phyloP scores from a whole-genome alignment of 2,113 vertebrate species.

The Suricata suricatta region DNA sequence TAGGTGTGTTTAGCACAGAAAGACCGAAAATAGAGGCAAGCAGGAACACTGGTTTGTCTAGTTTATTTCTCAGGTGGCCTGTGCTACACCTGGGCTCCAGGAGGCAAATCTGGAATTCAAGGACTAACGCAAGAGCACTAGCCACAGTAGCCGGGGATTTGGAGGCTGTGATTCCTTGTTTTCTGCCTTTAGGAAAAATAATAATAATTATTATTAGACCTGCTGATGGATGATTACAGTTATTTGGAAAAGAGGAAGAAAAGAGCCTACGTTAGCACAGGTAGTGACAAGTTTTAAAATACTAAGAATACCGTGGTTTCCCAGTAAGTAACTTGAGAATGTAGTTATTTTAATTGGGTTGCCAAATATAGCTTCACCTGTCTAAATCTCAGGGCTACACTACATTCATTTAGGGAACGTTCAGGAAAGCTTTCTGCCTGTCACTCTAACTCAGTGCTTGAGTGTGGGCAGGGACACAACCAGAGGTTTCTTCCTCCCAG shows the following conservation, averaged over 20 bases:
- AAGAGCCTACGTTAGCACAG: slow-evolving; percentile 19
- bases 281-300: slow-evolving; percentile 71
- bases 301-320: slow-evolving; percentile 70
- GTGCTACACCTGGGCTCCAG: background rate
- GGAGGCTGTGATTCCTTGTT: background rate
- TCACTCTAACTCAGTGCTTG: background rate
- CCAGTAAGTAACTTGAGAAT: slow-evolving; percentile 66
- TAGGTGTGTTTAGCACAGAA: no score
- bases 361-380: slow-evolving; percentile 71
- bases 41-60: background rate
- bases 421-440: background rate
- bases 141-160: background rate
- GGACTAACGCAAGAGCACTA: background rate
- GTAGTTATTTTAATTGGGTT: slow-evolving; percentile 66
- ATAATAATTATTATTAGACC: no score
- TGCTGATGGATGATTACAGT: background rate
- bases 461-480: background rate
- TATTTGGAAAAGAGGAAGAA: background rate
- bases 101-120: background rate
- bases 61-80: background rate
- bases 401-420: background rate
- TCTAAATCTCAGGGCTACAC: slow-evolving; percentile 6
- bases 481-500: background rate
- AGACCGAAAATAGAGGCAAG: no score
- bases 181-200: background rate